phyloP scores from a whole-genome alignment of 2,113 vertebrate species.

The Crotalus horridus region DNA sequence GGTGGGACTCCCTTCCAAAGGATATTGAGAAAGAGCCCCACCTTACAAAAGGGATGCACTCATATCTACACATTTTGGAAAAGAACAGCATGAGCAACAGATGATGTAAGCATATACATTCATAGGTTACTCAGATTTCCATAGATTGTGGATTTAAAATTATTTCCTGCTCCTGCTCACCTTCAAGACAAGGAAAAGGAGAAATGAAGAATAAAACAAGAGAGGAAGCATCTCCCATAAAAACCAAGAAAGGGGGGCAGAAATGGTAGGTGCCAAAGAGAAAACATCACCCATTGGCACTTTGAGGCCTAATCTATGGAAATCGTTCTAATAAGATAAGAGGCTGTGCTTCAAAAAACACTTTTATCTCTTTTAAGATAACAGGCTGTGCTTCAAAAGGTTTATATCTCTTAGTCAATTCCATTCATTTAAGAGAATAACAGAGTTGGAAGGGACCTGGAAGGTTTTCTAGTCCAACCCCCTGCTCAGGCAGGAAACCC shows the following conservation, averaged over 20 bases:
- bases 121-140: background rate
- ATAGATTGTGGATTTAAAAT: background rate
- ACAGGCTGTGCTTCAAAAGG: background rate
- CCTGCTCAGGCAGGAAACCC: background rate
- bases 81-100: background rate
- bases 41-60: background rate
- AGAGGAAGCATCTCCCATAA: background rate
- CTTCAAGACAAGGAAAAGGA: background rate
- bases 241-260: background rate
- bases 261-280: background rate
- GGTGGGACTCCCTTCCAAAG: background rate
- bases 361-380: background rate
- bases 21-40: background rate
- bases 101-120: background rate
- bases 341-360: background rate
- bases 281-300: background rate
- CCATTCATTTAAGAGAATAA: background rate
- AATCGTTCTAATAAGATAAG: background rate
- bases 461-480: background rate
- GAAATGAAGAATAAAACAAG: background rate
- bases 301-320: background rate
- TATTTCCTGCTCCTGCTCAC: background rate
- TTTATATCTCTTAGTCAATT: background rate
- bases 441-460: background rate
- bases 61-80: background rate